Evolutionary conservation across 2,113 vertebrate genomes (phyloP), one percentile per base, ranked within the genome.

Genomic region (Pelecanoides urinatrix): DNA sequence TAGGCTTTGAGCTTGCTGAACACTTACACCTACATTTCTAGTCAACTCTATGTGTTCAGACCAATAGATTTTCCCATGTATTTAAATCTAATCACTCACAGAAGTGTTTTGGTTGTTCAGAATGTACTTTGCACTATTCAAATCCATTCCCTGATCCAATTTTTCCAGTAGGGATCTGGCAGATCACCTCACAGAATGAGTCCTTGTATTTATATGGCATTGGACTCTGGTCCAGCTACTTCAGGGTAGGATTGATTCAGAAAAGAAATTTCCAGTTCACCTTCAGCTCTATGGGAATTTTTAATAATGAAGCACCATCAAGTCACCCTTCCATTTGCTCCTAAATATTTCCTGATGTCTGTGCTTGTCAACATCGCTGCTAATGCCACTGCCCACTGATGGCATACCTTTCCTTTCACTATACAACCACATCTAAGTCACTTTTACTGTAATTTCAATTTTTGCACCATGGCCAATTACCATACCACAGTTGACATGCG

Each of bases 1-100:
- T 30, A 82, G 73, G 53, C 86, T 92, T 30, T 27, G 15, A 95
- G 82, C 44, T 85, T 81, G 83, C 63, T 27, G 61, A 96, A 86
- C 66, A 89, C 63, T 88, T 77, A 92, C 88, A 81, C 94, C 91
- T 93, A 95, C 94, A 94, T 42, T 87, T 85, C 59, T 15, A 93
- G 58, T 73, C 93, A 93, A 47, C 58, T 66, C 74, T 42, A 0
- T 59, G 55, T 71, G 47, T 73, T 88, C 83, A 95, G 91, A 92
- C 36, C 74, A 95, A 83, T 45, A 90, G 56, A 91, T 66, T 88
- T 79, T 49, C 84, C 85, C 45, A 70, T 62, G 42, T 36, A 53
- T 81, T 95, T 66, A 88, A 87, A 77, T 22, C 23, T 27, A 71
- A 68, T 53, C 66, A 49, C 42, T 36, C 22, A 3, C 25, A n/a